A percentile compares a stretch with the other conserved stretches of the same genome.
phyloP scores from a whole-genome alignment of 2,113 vertebrate genomes.

The Macquaria australasica region DNA sequence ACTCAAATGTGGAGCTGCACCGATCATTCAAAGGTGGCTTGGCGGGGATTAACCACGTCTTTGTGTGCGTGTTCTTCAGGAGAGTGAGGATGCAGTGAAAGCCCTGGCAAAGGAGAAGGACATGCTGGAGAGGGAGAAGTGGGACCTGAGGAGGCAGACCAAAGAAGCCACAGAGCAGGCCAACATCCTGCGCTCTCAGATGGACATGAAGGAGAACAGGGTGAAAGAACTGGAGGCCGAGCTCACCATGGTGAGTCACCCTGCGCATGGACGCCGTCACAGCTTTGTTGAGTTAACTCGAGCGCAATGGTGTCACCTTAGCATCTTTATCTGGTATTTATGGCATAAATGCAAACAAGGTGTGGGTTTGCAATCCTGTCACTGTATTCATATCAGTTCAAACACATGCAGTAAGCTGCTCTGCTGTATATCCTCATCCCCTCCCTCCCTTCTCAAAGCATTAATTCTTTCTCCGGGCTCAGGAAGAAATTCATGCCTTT shows the following conservation, averaged over 20 bases:
- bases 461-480: conserved; percentile 16
- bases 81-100: conserved; percentile 97
- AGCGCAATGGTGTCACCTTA: not conserved
- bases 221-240: conserved; percentile 99
- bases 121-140: conserved; percentile 95
- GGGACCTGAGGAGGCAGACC: conserved; percentile 96
- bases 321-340: not conserved
- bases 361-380: conserved; percentile 15
- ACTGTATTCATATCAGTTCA: conserved; percentile 18
- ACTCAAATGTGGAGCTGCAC: not conserved
- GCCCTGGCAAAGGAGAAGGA: conserved; percentile 96
- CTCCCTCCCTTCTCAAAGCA: conserved; percentile 7
- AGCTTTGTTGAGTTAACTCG: not conserved
- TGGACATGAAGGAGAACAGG: conserved; percentile 97
- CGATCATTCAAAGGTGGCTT: conserved; percentile 9
- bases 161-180: conserved; percentile 97
- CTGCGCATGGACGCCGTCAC: not conserved
- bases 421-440: conserved; percentile 17
- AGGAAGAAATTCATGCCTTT: conserved; percentile 30
- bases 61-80: conserved; percentile 80
- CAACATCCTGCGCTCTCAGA: conserved; percentile 90
- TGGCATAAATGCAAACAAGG: conserved; percentile 18
- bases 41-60: not conserved
- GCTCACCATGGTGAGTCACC: conserved; percentile 93
- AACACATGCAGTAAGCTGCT: conserved; percentile 10